These are phyloP conservation scores for Gephyroberyx darwinii DNA, from an alignment of 2,797 vertebrate species.

Conservation along the genomic window DNA sequence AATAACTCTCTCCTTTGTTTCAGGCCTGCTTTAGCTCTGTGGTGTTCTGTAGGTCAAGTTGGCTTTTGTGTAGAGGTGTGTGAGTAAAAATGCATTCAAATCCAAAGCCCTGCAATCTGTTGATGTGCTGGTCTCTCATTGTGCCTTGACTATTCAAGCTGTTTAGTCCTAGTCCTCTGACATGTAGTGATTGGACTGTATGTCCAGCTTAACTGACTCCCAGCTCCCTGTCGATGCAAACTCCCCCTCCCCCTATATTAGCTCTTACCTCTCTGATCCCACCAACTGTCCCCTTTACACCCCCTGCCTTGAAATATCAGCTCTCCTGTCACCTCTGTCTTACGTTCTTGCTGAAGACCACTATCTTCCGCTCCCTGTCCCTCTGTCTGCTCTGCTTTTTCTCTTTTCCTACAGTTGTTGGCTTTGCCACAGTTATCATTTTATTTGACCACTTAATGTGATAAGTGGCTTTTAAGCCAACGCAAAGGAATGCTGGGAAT, in stretches of 20 bases:
- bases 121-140: conserved; percentile 73
- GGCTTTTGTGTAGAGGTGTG: conserved; percentile 92
- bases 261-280: conserved; percentile 52
- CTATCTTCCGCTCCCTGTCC: conserved; percentile 80
- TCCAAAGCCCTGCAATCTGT: conserved; percentile 85
- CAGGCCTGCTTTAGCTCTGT: conserved; percentile 82
- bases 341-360: conserved; percentile 60
- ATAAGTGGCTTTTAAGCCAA: conserved; percentile 86
- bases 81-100: conserved; percentile 99
- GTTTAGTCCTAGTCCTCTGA: conserved; percentile 74
- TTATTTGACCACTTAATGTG: conserved; percentile 73
- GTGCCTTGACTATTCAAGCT: conserved; percentile 74
- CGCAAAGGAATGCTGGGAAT: conserved; percentile 93
- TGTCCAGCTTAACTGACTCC: conserved; percentile 64
- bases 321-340: conserved; percentile 75
- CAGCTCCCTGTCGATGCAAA: conserved; percentile 52
- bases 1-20: conserved; percentile 83
- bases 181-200: conserved; percentile 78
- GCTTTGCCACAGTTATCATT: conserved; percentile 85
- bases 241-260: conserved; percentile 41
- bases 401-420: conserved; percentile 86
- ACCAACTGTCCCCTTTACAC: conserved; percentile 45
- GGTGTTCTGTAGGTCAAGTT: conserved; percentile 83
- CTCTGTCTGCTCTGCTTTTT: conserved; percentile 80
- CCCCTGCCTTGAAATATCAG: conserved; percentile 85